Percentiles rank a stretch among this genome's conserved stretches.
phyloP scores from a whole-genome alignment of 2,113 vertebrate species.

The Petaurus breviceps region DNA sequence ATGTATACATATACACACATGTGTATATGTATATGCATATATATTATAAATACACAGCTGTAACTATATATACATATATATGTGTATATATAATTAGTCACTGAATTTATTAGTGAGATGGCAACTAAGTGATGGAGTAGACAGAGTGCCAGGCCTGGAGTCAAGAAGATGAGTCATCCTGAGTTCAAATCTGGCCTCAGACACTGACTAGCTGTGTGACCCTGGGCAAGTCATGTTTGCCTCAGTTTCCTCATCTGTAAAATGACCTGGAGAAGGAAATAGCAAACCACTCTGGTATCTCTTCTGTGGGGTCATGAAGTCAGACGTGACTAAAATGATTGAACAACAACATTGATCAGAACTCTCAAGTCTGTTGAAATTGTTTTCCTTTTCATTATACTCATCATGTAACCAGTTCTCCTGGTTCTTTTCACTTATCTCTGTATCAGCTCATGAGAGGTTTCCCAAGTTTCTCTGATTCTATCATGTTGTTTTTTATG shows the following conservation, averaged over 20 bases:
- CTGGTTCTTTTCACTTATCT: background rate
- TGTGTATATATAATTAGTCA: too few species aligned
- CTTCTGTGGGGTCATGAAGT: too few species aligned
- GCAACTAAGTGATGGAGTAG: too few species aligned
- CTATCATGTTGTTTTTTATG: background rate
- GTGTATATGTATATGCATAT: background rate
- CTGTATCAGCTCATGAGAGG: background rate
- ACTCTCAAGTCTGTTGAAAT: background rate
- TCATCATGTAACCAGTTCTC: background rate
- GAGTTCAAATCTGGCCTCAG: background rate
- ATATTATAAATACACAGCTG: background rate
- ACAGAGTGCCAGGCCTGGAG: background rate
- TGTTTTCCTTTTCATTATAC: background rate
- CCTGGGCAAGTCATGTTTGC: too few species aligned
- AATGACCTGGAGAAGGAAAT: too few species aligned
- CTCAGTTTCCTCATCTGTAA: too few species aligned
- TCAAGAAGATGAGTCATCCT: background rate
- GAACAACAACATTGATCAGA: background rate
- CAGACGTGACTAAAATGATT: too few species aligned
- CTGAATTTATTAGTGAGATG: background rate
- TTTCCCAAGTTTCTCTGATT: background rate
- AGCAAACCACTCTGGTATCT: too few species aligned
- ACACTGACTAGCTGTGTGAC: background rate
- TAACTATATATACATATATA: too few species aligned
- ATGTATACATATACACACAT: background rate